Conservation (phyloP, 2,113 vertebrate species). For the Eurypyga helias region DNA sequence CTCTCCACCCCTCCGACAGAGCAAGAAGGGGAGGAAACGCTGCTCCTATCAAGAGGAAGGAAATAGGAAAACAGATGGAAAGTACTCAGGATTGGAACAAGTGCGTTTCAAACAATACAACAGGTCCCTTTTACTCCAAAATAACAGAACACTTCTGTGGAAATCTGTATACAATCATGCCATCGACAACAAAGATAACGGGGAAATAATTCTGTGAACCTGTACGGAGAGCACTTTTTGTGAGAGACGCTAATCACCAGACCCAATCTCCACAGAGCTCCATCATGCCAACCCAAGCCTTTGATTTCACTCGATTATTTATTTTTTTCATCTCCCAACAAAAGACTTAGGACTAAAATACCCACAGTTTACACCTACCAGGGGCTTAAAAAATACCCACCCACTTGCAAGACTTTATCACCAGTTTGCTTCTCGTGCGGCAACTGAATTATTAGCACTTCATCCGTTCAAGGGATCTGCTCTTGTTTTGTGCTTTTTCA, state of each 20-base stretch:
- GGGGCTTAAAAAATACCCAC: not conserved
- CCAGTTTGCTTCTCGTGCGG: not conserved
- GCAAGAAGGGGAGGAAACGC: conserved; percentile 55
- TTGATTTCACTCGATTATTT: not conserved
- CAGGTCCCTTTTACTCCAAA: conserved; percentile 73
- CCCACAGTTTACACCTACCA: not conserved
- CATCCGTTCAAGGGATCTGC: not conserved
- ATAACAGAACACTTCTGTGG: conserved; percentile 64
- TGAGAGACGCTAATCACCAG: conserved; percentile 6
- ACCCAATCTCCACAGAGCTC: not conserved
- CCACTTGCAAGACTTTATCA: not conserved
- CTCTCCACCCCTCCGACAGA: not conserved
- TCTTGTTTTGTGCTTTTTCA: not conserved
- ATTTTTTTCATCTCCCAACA: conserved; percentile 38
- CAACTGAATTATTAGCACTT: not conserved
- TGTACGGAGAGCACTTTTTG: not conserved
- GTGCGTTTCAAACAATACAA: conserved; percentile 77
- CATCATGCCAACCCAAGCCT: not conserved
- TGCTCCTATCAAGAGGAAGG: conserved; percentile 80
- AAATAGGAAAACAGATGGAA: conserved; percentile 87
- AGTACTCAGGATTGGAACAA: conserved; percentile 76
- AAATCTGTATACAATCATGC: conserved; percentile 76
- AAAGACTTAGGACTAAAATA: not conserved
- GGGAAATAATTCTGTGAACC: conserved; percentile 89
- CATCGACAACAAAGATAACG: conserved; percentile 80